Percentiles rank a stretch among this genome's conserved stretches.
Evolutionary conservation across 2,797 vertebrate species (phyloP).

Genomic region (Sebastes matsubarae): DNA sequence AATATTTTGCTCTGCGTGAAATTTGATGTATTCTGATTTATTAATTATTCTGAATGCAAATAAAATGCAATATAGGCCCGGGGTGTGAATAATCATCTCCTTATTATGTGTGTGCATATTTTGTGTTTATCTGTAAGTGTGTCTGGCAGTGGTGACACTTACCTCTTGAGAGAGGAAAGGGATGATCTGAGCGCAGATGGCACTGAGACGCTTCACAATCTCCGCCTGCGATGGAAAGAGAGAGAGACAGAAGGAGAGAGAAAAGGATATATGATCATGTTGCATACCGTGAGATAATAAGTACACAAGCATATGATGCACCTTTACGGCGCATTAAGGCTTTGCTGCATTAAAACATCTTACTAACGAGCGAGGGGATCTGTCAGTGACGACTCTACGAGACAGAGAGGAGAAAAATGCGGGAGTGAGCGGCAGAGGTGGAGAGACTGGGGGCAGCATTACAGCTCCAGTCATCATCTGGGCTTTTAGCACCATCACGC

Average conservation of each 20-base stretch:
- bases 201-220: constrained; percentile 97
- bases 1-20: not conserved
- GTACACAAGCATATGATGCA: constrained; percentile 44
- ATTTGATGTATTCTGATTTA: not conserved
- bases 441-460: constrained; percentile 23
- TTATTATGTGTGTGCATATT: constrained; percentile 24
- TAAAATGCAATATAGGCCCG: not conserved
- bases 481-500: constrained; percentile 58
- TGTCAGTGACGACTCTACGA: constrained; percentile 9
- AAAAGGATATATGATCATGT: constrained; percentile 43
- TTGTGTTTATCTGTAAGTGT: constrained; percentile 24
- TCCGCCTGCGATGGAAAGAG: constrained; percentile 86
- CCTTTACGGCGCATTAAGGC: constrained; percentile 55
- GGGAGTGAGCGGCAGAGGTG: not conserved
- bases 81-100: constrained; percentile 5
- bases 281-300: constrained; percentile 31
- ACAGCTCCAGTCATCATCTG: constrained; percentile 39
- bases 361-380: constrained; percentile 35
- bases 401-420: not conserved
- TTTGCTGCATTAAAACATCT: constrained; percentile 35
- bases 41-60: not conserved
- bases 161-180: constrained; percentile 99
- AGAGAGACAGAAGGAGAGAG: constrained; percentile 32
- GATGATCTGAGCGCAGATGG: constrained; percentile 98
- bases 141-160: constrained; percentile 79